Conservation (phyloP, 2,888 invertebrate genomes). For the Lacanobia oleracea region DNA sequence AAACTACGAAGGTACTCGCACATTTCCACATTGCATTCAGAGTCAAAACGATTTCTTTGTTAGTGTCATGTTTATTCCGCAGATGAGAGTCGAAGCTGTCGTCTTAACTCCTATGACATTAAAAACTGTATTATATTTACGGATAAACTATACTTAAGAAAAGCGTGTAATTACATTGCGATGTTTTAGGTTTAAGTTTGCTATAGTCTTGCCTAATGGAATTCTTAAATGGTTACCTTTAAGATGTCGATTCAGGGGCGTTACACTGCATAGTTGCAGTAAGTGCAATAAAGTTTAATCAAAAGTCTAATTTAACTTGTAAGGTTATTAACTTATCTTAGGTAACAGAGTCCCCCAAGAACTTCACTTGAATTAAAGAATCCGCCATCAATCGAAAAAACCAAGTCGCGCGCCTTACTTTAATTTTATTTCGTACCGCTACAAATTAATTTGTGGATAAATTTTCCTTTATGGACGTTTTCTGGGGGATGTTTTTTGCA, state of each 20-base stretch:
- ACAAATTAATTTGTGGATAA: conserved; percentile 90
- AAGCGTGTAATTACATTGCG: conserved; percentile 31
- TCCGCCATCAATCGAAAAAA: conserved; percentile 53
- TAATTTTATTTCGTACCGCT: conserved; percentile 81
- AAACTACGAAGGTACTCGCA: conserved; percentile 29
- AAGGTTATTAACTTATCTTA: conserved; percentile 6
- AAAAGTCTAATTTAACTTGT: conserved; percentile 3
- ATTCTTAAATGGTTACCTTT: conserved; percentile 3
- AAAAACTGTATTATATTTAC: conserved; percentile 37
- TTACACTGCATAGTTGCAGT: not conserved
- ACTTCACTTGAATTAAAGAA: conserved; percentile 40
- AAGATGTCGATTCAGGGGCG: not conserved
- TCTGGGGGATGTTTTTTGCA: conserved; percentile 81
- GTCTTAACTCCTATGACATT: conserved; percentile 36
- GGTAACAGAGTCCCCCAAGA: conserved; percentile 5
- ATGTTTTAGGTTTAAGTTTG: conserved; percentile 31
- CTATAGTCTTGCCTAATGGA: conserved; percentile 12
- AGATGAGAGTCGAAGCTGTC: conserved; percentile 38
- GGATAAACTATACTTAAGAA: conserved; percentile 24
- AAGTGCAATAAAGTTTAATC: not conserved
- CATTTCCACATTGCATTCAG: conserved; percentile 40
- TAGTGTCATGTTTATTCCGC: conserved; percentile 39
- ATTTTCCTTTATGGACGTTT: conserved; percentile 87
- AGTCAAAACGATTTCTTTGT: conserved; percentile 54
- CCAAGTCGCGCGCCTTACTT: conserved; percentile 65